A percentile compares a stretch with the other conserved stretches of the same genome.
Evolutionary conservation across 2,113 vertebrate species (phyloP).

Genomic region (Tenebrosternarchus preto): DNA sequence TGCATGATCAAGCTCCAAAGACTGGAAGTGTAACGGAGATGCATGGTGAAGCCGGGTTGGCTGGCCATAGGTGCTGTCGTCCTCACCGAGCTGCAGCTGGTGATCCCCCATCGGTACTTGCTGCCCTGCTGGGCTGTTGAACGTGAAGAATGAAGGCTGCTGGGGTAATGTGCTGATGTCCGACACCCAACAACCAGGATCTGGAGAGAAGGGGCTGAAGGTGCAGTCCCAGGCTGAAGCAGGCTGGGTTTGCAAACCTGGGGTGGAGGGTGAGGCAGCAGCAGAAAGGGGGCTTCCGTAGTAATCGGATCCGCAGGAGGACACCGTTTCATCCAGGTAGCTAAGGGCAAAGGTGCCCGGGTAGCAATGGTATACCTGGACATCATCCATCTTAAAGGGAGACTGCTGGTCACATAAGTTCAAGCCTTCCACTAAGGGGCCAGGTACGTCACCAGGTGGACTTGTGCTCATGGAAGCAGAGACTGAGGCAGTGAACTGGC

Average conservation of each 20-base stretch:
- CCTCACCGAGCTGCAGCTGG: slow-evolving; percentile 70
- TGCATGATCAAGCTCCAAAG: slow-evolving; percentile 69
- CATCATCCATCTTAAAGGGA: slow-evolving; percentile 85
- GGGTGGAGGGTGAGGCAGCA: slow-evolving; percentile 80
- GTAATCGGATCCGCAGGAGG: slow-evolving; percentile 88
- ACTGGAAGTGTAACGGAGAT: slow-evolving; percentile 60
- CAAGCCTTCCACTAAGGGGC: slow-evolving; percentile 56
- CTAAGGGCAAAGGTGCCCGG: slow-evolving; percentile 79
- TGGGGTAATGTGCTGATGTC: slow-evolving; percentile 74
- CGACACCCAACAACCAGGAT: slow-evolving; percentile 76
- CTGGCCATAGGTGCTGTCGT: slow-evolving; percentile 75
- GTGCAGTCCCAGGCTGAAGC: slow-evolving; percentile 81
- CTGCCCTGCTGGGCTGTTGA: slow-evolving; percentile 69
- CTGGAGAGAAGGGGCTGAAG: slow-evolving; percentile 82
- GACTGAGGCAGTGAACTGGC: slow-evolving; percentile 77
- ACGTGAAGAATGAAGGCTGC: slow-evolving; percentile 80
- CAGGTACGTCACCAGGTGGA: slow-evolving; percentile 50
- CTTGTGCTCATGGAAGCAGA: slow-evolving; percentile 55
- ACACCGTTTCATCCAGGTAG: slow-evolving; percentile 81
- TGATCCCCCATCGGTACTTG: slow-evolving; percentile 70
- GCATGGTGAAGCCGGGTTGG: slow-evolving; percentile 59
- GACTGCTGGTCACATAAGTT: slow-evolving; percentile 56
- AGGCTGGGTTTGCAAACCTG: slow-evolving; percentile 79
- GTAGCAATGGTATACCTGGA: slow-evolving; percentile 92
- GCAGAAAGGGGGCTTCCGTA: slow-evolving; percentile 85